phyloP scores from a whole-genome alignment of 2,888 invertebrate genomes.

The Tuberolachnus salignus region DNA sequence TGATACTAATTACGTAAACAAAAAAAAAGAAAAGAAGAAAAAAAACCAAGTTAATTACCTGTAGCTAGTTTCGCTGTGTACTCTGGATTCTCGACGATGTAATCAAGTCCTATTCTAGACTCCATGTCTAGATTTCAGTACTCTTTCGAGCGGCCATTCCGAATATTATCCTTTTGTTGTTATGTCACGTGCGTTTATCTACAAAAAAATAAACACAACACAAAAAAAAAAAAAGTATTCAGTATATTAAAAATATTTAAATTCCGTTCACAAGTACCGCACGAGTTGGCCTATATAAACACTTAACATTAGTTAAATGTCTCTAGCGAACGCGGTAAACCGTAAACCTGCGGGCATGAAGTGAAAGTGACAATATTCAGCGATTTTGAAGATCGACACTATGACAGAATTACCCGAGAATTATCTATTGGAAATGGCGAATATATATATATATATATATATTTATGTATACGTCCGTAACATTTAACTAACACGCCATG shows the following conservation, averaged over 20 bases:
- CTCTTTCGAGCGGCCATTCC: conserved; percentile 47
- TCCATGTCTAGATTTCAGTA: conserved; percentile 69
- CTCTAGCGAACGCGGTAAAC: conserved; percentile 11
- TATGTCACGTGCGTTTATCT: not conserved
- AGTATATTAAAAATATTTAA: conserved; percentile 10
- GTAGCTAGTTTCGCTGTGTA: conserved; percentile 89
- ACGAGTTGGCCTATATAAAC: conserved; percentile 20
- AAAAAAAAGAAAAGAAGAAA: not conserved
- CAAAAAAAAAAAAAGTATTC: not conserved
- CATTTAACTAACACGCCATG: conserved; percentile 16
- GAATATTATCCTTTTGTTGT: conserved; percentile 13
- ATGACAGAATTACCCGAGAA: conserved; percentile 23
- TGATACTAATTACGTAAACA: too few species aligned
- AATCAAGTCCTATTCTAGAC: conserved; percentile 90
- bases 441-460: not conserved
- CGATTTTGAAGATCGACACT: conserved; percentile 44
- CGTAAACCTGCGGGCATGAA: conserved; percentile 29
- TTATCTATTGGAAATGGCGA: conserved; percentile 13
- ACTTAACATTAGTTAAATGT: conserved; percentile 31
- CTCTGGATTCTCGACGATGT: conserved; percentile 91
- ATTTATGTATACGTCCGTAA: conserved; percentile 19
- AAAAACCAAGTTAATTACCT: conserved; percentile 65
- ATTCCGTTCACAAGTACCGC: conserved; percentile 24
- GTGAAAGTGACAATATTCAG: conserved; percentile 48
- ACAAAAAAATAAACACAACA: conserved; percentile 23